These are phyloP conservation scores for Phania funesta DNA, from an alignment of 2,888 invertebrate species.

Conservation along the genomic window DNA sequence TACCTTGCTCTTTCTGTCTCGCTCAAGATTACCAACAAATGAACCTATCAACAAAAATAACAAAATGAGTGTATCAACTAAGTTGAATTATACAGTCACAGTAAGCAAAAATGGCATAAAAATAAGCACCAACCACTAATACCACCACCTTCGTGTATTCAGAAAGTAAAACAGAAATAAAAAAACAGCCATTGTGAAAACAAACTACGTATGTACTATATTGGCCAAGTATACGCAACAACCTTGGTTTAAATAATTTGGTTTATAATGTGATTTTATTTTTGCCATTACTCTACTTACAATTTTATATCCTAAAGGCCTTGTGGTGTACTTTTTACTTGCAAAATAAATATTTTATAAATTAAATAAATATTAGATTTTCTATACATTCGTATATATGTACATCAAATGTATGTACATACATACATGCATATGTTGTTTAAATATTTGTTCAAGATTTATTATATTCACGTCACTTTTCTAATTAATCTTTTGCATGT, in stretches of 20 bases:
- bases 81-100: slow-evolving; percentile 51
- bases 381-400: too few relatives aligned
- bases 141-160: slow-evolving; percentile 52
- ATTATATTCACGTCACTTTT: too few relatives aligned
- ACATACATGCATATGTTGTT: too few relatives aligned
- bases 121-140: slow-evolving; percentile 63
- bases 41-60: slow-evolving; percentile 55
- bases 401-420: too few relatives aligned
- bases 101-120: slow-evolving; percentile 64
- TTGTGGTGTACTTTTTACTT: not conserved
- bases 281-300: not conserved
- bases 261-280: slow-evolving; percentile 27
- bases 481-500: too few relatives aligned
- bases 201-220: slow-evolving; percentile 21
- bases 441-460: too few relatives aligned
- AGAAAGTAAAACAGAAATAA: slow-evolving; percentile 50
- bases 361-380: too few relatives aligned
- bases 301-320: not conserved
- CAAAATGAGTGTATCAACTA: slow-evolving; percentile 34
- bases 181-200: slow-evolving; percentile 51
- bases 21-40: slow-evolving; percentile 27
- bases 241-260: slow-evolving; percentile 60
- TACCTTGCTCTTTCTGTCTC: slow-evolving; percentile 40
- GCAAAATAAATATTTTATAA: not conserved
- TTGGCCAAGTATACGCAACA: slow-evolving; percentile 64